A percentile compares a stretch with the other conserved stretches of the same genome.
Evolutionary conservation across 2,113 vertebrate species (phyloP).

Genomic region (Limanda limanda): DNA sequence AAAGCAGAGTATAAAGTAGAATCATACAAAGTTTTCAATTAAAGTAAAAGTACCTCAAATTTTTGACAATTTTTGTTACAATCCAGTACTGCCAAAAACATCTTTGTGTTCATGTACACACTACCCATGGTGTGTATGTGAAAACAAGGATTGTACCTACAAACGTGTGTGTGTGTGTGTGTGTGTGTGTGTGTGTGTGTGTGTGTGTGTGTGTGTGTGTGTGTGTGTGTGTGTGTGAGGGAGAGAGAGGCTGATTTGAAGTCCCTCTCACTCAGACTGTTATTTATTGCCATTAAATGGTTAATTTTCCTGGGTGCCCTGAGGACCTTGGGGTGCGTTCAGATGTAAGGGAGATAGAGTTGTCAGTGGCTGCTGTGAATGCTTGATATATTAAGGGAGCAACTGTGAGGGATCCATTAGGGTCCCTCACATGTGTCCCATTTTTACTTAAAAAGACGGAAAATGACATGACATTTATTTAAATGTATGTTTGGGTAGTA

Average conservation of each 20-base stretch:
- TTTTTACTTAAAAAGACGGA: slow-evolving; percentile 26
- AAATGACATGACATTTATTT: slow-evolving; percentile 34
- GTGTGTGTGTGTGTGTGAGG: slow-evolving; percentile 1
- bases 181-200: slow-evolving; percentile 6
- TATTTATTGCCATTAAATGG: slow-evolving; percentile 81
- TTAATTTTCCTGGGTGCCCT: slow-evolving; percentile 72
- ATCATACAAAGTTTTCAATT: background rate
- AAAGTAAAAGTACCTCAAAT: background rate
- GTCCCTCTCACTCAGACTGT: slow-evolving; percentile 73
- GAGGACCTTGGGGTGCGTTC: slow-evolving; percentile 59
- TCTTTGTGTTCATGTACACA: background rate
- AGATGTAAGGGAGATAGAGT: slow-evolving; percentile 70
- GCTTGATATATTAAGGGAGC: slow-evolving; percentile 61
- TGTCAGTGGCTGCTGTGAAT: slow-evolving; percentile 63
- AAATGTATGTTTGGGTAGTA: background rate
- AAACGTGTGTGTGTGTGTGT: slow-evolving; percentile 15
- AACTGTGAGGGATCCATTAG: slow-evolving; percentile 55
- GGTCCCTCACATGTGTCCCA: background rate
- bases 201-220: slow-evolving; percentile 5
- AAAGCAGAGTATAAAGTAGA: no score
- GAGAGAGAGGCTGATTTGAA: slow-evolving; percentile 47
- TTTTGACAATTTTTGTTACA: background rate
- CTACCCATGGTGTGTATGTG: background rate
- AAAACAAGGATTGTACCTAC: background rate
- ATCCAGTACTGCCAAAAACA: background rate